phyloP scores from a whole-genome alignment of 1,140 invertebrate genomes.

The Lasaia peninsularis region DNA sequence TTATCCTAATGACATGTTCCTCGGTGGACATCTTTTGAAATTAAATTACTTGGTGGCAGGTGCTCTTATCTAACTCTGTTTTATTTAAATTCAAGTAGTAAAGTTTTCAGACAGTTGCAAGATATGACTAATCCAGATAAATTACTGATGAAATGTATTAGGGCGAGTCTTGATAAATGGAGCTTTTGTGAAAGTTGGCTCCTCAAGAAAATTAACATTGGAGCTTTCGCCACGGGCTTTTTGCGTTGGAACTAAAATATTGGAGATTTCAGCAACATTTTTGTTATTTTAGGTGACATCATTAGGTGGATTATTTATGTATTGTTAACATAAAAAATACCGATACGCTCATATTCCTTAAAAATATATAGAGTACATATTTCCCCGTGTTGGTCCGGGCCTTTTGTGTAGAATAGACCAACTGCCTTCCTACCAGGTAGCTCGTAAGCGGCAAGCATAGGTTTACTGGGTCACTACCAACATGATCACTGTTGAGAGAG shows the following conservation, averaged over 20 bases:
- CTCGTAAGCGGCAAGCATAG: too few species aligned
- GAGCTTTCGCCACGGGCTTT: background rate
- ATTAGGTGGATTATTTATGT: too few species aligned
- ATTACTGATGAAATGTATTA: constrained; percentile 11
- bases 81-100: constrained; percentile 10
- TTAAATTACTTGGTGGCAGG: constrained; percentile 9
- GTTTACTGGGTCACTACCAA: too few species aligned
- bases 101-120: constrained; percentile 9
- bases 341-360: too few species aligned
- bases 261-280: too few species aligned
- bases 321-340: too few species aligned
- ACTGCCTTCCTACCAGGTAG: too few species aligned
- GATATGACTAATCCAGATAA: constrained; percentile 8
- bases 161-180: constrained; percentile 7
- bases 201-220: background rate
- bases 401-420: too few species aligned
- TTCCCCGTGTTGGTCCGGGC: too few species aligned
- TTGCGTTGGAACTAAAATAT: background rate
- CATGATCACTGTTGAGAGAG: too few species aligned
- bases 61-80: constrained; percentile 5
- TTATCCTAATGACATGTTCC: constrained; percentile 4
- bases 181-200: constrained; percentile 5
- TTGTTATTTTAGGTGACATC: too few species aligned
- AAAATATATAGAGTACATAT: too few species aligned
- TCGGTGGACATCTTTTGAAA: constrained; percentile 2